Evolutionary conservation across 2,888 invertebrate genomes (phyloP).

Genomic region (Eristalis pertinax): DNA sequence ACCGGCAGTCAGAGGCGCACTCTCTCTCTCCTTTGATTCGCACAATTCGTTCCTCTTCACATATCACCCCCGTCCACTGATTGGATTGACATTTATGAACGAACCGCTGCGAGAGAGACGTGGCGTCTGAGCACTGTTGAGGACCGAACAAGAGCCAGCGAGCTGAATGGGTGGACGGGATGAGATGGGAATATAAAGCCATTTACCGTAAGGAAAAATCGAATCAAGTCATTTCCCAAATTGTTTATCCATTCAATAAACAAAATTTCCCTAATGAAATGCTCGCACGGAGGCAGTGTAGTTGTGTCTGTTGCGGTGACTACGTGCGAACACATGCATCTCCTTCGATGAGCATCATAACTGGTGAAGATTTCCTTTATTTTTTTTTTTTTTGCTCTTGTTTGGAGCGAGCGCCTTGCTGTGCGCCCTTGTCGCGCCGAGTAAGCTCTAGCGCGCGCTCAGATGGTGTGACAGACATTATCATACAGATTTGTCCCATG

Average conservation of each 20-base stretch:
- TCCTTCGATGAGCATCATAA: conserved; percentile 26
- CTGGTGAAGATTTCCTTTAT: conserved; percentile 5
- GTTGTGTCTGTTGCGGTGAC: background rate
- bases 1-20: background rate
- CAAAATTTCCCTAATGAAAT: conserved; percentile 62
- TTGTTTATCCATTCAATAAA: conserved; percentile 69
- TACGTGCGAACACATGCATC: background rate
- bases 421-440: conserved; percentile 1
- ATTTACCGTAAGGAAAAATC: conserved; percentile 54
- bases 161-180: background rate
- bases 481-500: conserved; percentile 67
- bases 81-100: conserved; percentile 67
- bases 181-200: conserved; percentile 22
- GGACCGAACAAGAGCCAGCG: background rate
- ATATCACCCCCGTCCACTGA: conserved; percentile 49
- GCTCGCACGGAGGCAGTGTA: conserved; percentile 27
- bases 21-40: background rate
- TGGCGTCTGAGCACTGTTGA: conserved; percentile 3
- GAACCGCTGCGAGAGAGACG: conserved; percentile 21
- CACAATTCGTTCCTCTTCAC: conserved; percentile 12
- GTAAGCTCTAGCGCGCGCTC: conserved; percentile 17
- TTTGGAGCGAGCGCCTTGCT: background rate
- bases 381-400: background rate
- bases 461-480: conserved; percentile 58
- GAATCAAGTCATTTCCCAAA: conserved; percentile 69